Evolutionary conservation across 2,797 vertebrate species (phyloP).

Genomic region (Dipus sagitta): DNA sequence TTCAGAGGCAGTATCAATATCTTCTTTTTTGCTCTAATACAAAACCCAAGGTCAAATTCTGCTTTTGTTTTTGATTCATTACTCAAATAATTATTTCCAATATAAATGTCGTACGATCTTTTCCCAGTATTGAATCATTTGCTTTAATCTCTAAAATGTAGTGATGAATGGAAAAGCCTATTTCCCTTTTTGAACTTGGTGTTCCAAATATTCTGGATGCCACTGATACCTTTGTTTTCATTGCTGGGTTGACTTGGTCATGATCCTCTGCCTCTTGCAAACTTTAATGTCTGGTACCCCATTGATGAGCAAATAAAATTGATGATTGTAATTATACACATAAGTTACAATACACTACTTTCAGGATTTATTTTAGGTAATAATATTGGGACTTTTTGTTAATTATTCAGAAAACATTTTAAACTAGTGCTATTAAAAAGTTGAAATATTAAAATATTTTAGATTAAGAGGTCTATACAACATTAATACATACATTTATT

Average conservation of each 20-base stretch:
- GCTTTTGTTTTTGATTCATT: neutral
- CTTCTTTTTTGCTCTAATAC: neutral
- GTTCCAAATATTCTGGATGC: neutral
- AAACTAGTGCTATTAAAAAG: constrained; percentile 57
- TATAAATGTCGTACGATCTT: neutral
- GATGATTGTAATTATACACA: constrained; percentile 52
- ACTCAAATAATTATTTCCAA: constrained; percentile 14
- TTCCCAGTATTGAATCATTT: neutral
- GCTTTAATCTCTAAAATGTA: neutral
- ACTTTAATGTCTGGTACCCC: neutral
- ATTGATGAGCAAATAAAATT: constrained; percentile 51
- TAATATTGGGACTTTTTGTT: neutral
- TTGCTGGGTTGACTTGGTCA: neutral
- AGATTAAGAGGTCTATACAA: neutral
- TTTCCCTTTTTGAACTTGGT: constrained; percentile 4
- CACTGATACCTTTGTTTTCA: neutral
- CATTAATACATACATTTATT: neutral
- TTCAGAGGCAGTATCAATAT: neutral
- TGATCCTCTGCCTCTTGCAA: neutral
- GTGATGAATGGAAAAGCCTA: neutral
- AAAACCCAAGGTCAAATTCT: constrained; percentile 56
- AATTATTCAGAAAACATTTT: constrained; percentile 63
- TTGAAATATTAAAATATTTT: constrained; percentile 28
- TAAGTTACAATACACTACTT: constrained; percentile 50
- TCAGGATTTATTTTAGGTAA: constrained; percentile 65